Percentiles rank a stretch among this genome's conserved stretches.
These are phyloP conservation scores for Rynchops niger DNA, from an alignment of 2,113 vertebrate genomes.

Conservation along the genomic window DNA sequence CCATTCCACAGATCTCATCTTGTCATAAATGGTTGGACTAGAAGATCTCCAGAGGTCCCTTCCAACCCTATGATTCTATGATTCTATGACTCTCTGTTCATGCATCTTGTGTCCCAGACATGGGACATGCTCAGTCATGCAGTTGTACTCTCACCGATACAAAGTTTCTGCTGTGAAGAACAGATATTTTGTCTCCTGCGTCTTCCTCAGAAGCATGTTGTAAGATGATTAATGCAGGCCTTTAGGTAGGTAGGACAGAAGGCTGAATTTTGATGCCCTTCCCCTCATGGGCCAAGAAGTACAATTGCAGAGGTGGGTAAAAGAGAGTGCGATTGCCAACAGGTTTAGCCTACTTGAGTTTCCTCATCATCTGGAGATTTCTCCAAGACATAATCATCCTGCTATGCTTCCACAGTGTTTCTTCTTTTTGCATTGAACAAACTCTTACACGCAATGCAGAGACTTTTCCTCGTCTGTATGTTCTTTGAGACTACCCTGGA, in stretches of 20 bases:
- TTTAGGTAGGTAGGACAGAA: background rate
- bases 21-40: background rate
- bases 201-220: background rate
- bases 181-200: background rate
- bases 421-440: background rate
- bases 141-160: background rate
- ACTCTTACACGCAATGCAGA: background rate
- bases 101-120: background rate
- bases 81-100: background rate
- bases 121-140: background rate
- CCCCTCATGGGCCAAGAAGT: background rate
- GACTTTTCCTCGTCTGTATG: background rate
- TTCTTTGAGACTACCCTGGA: background rate
- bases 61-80: too few relatives aligned
- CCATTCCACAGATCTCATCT: background rate
- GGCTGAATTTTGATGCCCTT: background rate
- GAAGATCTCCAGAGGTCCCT: too few relatives aligned
- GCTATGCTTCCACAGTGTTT: background rate
- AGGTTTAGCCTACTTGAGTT: background rate
- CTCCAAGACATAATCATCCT: background rate
- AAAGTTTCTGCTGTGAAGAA: background rate
- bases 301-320: background rate
- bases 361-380: background rate
- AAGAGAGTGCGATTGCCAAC: background rate
- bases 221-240: background rate